A percentile compares a stretch with the other conserved stretches of the same genome.
Evolutionary conservation across 2,113 vertebrate genomes (phyloP).

Genomic region (Heterotilapia buettikoferi): DNA sequence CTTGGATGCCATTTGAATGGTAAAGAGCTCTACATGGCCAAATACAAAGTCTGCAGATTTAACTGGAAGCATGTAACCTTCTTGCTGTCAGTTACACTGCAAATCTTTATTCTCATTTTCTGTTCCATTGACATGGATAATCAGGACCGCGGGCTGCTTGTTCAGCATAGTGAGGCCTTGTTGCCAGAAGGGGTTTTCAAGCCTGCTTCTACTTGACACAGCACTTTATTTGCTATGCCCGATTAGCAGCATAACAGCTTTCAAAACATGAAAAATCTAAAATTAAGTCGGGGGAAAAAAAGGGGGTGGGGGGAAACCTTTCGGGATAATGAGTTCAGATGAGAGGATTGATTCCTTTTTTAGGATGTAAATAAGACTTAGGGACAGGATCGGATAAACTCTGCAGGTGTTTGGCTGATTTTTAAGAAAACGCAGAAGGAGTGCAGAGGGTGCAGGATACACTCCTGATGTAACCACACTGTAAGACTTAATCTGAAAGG

Average conservation of each 20-base stretch:
- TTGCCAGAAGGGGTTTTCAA: slow-evolving; percentile 20
- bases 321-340: not conserved
- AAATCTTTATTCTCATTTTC: slow-evolving; percentile 41
- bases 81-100: slow-evolving; percentile 17
- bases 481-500: slow-evolving; percentile 11
- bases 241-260: slow-evolving; percentile 6
- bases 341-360: not conserved
- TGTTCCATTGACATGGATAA: slow-evolving; percentile 46
- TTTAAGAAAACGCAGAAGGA: not conserved
- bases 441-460: not conserved
- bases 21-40: not conserved
- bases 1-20: not conserved
- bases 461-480: slow-evolving; percentile 19
- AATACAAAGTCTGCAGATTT: not conserved
- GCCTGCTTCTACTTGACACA: slow-evolving; percentile 40
- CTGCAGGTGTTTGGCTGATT: not conserved
- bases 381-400: not conserved
- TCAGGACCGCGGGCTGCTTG: slow-evolving; percentile 26
- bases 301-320: not conserved
- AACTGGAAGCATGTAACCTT: not conserved
- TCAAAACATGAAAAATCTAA: not conserved
- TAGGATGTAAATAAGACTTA: not conserved
- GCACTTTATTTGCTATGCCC: slow-evolving; percentile 27
- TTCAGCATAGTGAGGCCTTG: slow-evolving; percentile 30
- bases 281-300: not conserved